phyloP scores from a whole-genome alignment of 2,888 invertebrate species.

The Anagyrus pseudococci region DNA sequence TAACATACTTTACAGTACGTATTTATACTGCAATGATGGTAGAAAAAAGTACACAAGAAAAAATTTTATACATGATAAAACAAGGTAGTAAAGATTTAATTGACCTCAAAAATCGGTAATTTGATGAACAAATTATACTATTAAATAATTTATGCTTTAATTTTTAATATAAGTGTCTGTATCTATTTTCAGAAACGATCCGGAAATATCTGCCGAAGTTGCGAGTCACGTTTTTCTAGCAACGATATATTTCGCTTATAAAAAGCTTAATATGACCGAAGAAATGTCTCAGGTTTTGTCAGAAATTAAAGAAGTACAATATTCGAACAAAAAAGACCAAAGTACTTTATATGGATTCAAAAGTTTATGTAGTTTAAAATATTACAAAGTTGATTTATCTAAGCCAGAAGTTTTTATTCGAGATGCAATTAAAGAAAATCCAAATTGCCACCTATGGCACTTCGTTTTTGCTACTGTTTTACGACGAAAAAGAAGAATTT shows the following conservation, averaged over 20 bases:
- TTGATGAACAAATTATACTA: not conserved
- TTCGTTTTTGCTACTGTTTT: slow-evolving; percentile 2
- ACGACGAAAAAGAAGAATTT: not conserved
- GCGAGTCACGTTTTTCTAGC: not conserved
- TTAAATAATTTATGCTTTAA: too few relatives aligned
- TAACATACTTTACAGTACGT: not conserved
- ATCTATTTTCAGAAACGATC: not conserved
- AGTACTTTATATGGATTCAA: not conserved
- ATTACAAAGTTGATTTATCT: not conserved
- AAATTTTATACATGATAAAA: not conserved
- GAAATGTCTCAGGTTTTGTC: not conserved
- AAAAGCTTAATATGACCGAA: not conserved
- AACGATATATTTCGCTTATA: not conserved
- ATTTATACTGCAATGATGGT: too few relatives aligned
- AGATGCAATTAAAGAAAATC: not conserved
- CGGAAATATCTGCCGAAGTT: not conserved
- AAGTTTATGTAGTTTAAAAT: not conserved
- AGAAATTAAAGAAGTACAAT: not conserved
- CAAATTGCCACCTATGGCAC: slow-evolving; percentile 4
- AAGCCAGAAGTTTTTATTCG: not conserved
- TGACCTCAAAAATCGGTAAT: not conserved
- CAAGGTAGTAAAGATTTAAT: not conserved
- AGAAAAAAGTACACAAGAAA: not conserved
- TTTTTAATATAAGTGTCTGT: not conserved
- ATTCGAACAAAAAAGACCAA: not conserved